Conservation (phyloP, 30 jellyfish, hydroid and myxozoan genomes). For the Turritopsis dohrnii region DNA sequence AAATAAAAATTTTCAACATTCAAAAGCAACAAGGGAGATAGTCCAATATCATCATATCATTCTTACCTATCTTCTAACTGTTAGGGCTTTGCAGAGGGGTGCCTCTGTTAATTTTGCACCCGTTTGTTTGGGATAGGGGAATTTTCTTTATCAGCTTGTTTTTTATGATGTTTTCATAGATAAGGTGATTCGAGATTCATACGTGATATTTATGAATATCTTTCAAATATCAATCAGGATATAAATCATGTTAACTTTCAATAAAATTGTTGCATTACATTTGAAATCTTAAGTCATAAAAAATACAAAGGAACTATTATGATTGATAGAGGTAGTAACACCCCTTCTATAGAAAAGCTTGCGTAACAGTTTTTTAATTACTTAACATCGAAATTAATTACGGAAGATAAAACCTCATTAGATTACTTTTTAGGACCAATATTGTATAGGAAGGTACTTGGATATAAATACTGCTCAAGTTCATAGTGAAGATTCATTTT, state of each 20-base stretch:
- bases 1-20: neutral
- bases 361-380: neutral
- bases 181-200: neutral
- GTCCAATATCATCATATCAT: neutral
- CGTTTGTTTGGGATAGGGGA: neutral
- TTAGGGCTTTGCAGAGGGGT: neutral
- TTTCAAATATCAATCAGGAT: neutral
- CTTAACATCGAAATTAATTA: neutral
- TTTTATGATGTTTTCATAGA: neutral
- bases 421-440: neutral
- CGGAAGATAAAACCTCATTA: neutral
- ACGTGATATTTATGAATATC: neutral
- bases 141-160: neutral
- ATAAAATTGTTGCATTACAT: neutral
- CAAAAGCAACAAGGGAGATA: neutral
- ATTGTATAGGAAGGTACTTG: neutral
- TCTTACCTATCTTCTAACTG: neutral
- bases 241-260: neutral
- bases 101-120: neutral
- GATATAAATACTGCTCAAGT: neutral
- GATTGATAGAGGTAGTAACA: neutral
- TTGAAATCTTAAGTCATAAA: neutral
- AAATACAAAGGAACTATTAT: neutral
- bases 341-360: neutral
- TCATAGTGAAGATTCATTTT: neutral